A percentile compares a stretch with the other conserved stretches of the same genome.
Evolutionary conservation across 2,797 vertebrate species (phyloP).

Genomic region (Urosaurus nigricauda): DNA sequence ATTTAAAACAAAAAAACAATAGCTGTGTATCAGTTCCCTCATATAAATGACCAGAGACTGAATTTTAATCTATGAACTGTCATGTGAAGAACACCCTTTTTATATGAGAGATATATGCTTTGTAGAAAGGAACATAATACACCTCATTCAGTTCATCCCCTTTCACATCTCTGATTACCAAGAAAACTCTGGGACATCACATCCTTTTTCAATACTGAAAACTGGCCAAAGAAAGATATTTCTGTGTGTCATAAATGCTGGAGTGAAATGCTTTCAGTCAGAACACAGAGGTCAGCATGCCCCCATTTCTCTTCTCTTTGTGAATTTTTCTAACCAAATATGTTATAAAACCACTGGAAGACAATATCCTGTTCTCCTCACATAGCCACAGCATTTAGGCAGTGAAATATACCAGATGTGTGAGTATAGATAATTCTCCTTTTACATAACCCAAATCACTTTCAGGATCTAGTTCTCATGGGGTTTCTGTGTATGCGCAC

Average conservation of each 20-base stretch:
- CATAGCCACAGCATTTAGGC: slow-evolving; percentile 21
- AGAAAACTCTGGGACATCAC: background rate
- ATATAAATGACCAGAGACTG: background rate
- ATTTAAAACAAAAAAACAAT: background rate
- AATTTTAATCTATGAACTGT: background rate
- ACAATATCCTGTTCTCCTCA: background rate
- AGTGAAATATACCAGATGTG: background rate
- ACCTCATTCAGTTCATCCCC: slow-evolving; percentile 4
- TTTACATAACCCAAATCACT: slow-evolving; percentile 32
- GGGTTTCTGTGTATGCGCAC: background rate
- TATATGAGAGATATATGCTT: slow-evolving; percentile 5
- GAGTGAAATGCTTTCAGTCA: background rate
- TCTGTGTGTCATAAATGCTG: background rate
- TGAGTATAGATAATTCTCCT: slow-evolving; percentile 16
- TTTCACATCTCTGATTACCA: background rate
- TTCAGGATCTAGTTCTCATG: background rate
- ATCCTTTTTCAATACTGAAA: fast-evolving
- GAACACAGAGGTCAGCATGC: background rate
- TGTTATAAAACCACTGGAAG: background rate
- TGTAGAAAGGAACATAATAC: background rate
- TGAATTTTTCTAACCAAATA: background rate
- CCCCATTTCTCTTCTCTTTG: background rate
- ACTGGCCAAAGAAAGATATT: slow-evolving; percentile 22
- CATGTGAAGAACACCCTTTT: background rate
- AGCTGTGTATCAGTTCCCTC: background rate